Evolutionary conservation across 2,888 invertebrate species (phyloP).

Genomic region (Caenorhabditis plicata): DNA sequence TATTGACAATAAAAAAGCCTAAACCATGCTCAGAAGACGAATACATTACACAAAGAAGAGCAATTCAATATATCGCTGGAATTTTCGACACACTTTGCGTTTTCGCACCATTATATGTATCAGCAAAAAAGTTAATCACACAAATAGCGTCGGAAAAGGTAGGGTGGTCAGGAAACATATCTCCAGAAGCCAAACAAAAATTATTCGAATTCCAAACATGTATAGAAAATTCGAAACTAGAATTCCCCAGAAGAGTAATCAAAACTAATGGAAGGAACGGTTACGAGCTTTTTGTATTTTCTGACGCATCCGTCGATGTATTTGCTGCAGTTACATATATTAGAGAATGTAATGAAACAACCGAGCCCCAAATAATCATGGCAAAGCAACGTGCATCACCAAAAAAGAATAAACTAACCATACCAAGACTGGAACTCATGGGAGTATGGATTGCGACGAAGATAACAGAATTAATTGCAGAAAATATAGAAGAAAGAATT

Average conservation of each 20-base stretch:
- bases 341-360: not conserved
- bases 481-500: constrained; percentile 1
- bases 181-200: not conserved
- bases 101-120: not conserved
- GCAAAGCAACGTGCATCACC: constrained; percentile 1
- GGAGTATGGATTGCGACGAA: not conserved
- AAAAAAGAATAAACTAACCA: constrained; percentile 1
- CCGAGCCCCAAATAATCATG: not conserved
- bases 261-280: not conserved
- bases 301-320: not conserved
- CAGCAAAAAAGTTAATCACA: not conserved
- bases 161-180: not conserved
- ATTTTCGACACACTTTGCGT: not conserved
- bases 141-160: not conserved
- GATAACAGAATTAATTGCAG: not conserved
- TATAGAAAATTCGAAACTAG: not conserved
- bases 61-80: not conserved
- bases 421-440: constrained; percentile 5
- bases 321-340: not conserved
- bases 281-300: not conserved
- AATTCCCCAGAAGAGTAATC: not conserved
- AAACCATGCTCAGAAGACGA: no score
- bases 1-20: not conserved
- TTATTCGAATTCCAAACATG: no score
- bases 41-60: not conserved